Percentiles rank a stretch among this genome's conserved stretches.
Evolutionary conservation across 2,888 invertebrate genomes (phyloP).

Genomic region (Perizoma affinitatum): DNA sequence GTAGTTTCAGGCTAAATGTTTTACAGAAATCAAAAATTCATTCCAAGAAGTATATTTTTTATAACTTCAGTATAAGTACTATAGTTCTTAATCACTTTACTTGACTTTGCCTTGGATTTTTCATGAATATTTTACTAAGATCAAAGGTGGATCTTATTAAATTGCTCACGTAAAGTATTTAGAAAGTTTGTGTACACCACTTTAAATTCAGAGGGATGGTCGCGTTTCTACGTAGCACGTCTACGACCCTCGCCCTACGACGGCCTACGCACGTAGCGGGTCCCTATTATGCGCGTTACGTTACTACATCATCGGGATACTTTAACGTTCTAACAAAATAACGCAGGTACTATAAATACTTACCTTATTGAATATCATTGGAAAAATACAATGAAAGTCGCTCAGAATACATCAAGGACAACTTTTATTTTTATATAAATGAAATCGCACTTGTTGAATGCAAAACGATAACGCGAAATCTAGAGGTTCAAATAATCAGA

Average conservation of each 20-base stretch:
- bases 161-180: slow-evolving; percentile 26
- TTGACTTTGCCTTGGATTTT: slow-evolving; percentile 14
- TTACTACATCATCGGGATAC: slow-evolving; percentile 44
- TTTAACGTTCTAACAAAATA: slow-evolving; percentile 24
- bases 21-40: too few species aligned
- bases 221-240: slow-evolving; percentile 38
- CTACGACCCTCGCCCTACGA: slow-evolving; percentile 38
- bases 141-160: slow-evolving; percentile 5
- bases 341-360: background rate
- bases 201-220: slow-evolving; percentile 43
- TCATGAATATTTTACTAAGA: slow-evolving; percentile 21
- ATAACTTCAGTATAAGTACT: too few species aligned
- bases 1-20: too few species aligned
- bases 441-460: slow-evolving; percentile 46
- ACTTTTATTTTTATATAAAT: slow-evolving; percentile 35
- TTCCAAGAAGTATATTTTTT: too few species aligned
- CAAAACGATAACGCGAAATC: slow-evolving; percentile 53
- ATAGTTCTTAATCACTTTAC: background rate
- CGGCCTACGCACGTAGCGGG: slow-evolving; percentile 48
- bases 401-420: slow-evolving; percentile 33
- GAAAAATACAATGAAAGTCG: slow-evolving; percentile 25
- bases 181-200: slow-evolving; percentile 31
- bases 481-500: slow-evolving; percentile 51
- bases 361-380: slow-evolving; percentile 12
- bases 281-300: slow-evolving; percentile 35